Percentiles rank a stretch among this genome's conserved stretches.
phyloP scores from a whole-genome alignment of 2,797 vertebrate species.

The Channa striata region DNA sequence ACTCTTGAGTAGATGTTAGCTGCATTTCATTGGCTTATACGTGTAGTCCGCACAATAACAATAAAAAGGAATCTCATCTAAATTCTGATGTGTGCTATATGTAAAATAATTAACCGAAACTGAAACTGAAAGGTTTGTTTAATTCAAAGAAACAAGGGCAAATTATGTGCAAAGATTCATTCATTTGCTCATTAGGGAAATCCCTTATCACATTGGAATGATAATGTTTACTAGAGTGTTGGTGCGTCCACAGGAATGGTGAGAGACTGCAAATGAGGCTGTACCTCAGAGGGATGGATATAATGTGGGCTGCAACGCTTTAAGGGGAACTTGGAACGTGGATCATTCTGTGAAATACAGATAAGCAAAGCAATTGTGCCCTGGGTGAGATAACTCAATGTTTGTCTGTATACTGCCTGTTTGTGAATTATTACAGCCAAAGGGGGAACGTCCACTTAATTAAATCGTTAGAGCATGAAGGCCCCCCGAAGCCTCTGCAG shows the following conservation, averaged over 20 bases:
- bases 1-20: too few species aligned
- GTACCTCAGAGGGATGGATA: constrained; percentile 40
- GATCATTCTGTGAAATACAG: constrained; percentile 67
- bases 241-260: constrained; percentile 29
- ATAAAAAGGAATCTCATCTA: too few species aligned
- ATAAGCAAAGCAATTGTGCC: constrained; percentile 61
- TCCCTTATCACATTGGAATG: constrained; percentile 33
- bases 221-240: constrained; percentile 35
- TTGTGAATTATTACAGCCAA: constrained; percentile 63
- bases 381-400: constrained; percentile 55
- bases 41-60: too few species aligned
- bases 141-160: constrained; percentile 3
- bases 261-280: constrained; percentile 51
- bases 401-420: constrained; percentile 45
- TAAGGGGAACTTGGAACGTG: constrained; percentile 45
- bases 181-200: constrained; percentile 1
- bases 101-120: too few species aligned
- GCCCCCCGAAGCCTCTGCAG: constrained; percentile 45
- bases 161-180: neutral
- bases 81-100: too few species aligned
- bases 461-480: constrained; percentile 80
- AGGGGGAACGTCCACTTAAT: constrained; percentile 67
- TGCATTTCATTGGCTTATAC: too few species aligned
- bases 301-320: constrained; percentile 51
- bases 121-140: too few species aligned